These are phyloP conservation scores for Formica exsecta DNA, from an alignment of 1,140 invertebrate genomes.

Conservation along the genomic window DNA sequence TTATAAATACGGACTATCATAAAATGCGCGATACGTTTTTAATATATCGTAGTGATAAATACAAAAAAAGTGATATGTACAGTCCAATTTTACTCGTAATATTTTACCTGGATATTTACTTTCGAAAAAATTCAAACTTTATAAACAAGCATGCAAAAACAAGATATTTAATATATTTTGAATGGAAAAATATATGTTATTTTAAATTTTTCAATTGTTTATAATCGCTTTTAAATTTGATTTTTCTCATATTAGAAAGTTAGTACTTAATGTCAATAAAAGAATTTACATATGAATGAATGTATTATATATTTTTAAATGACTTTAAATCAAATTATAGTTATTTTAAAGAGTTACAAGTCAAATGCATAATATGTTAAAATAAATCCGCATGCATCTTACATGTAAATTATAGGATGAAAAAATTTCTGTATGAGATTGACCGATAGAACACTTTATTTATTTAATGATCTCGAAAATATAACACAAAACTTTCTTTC, in stretches of 20 bases:
- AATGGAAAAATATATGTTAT: not conserved
- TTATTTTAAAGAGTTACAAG: slow-evolving; percentile 11
- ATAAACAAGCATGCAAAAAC: not conserved
- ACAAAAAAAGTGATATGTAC: not conserved
- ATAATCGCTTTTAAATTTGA: not conserved
- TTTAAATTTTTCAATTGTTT: no score
- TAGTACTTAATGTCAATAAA: not conserved
- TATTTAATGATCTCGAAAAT: slow-evolving; percentile 38
- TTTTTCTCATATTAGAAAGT: not conserved
- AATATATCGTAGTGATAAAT: not conserved
- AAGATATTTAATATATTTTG: not conserved
- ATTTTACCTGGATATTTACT: not conserved
- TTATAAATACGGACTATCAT: slow-evolving; percentile 15
- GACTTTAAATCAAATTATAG: not conserved
- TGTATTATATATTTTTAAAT: not conserved
- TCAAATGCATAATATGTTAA: not conserved
- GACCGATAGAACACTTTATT: not conserved
- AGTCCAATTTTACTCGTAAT: not conserved
- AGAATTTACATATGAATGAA: not conserved
- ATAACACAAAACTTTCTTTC: slow-evolving; percentile 7
- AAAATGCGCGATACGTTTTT: slow-evolving; percentile 16
- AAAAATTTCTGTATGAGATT: not conserved
- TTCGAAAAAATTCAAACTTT: not conserved
- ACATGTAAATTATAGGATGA: not conserved
- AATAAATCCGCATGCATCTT: not conserved